Base-by-base conservation (phyloP, 2,113 vertebrate species). In the Carettochelys insculpta region DNA sequence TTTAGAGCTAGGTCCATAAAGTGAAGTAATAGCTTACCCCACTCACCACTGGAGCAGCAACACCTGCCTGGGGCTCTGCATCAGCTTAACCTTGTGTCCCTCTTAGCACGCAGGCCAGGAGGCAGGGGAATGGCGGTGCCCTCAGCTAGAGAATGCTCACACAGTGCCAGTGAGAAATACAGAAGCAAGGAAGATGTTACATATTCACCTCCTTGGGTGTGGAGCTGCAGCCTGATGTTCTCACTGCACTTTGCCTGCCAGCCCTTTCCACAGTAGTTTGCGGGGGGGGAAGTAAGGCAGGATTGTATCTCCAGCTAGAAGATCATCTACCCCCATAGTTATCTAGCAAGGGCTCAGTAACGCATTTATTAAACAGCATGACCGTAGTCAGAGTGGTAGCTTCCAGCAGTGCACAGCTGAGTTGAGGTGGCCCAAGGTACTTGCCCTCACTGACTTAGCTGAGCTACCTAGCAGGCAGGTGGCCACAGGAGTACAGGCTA, bases 1-100 rank as follows among this genome's bases (percentile, higher is more conserved):
- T 51, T 52, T 45, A 31, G 11, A 14, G 73, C 29, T 1, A 0
- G 53, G 34, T 22, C 65, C 11, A 24, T 71, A 43, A 71, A 71
- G 68, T 13, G 24, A 20, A 73, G 58, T n/a, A n/a, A 61, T 8
- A 61, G 41, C 38, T 71, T n/a, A 71, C 52, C 85, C 2, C 13
- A 31, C 20, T 50, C 11, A 24, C 73, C 11, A 24, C 73, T 86
- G 25, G 80, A 85, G 85, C 53, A 90, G 81, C 11, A 3, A 93
- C 50, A 12, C 0, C 2, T 20, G 83, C 17, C 54, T 83, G 56
- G 11, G 79, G 53, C 34, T 29, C 3, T 7, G 11, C 38, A 6
- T 9, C 9, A 24, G n/a, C 34, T 12, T 27, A 10, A 25, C 41
- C 43, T n/a, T 65, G 22, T 43, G 20, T 71, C n/a, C 38, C 22